A percentile compares a stretch with the other conserved stretches of the same genome.
These are phyloP conservation scores for Pterocles gutturalis DNA, from an alignment of 2,113 vertebrate species.

Conservation along the genomic window DNA sequence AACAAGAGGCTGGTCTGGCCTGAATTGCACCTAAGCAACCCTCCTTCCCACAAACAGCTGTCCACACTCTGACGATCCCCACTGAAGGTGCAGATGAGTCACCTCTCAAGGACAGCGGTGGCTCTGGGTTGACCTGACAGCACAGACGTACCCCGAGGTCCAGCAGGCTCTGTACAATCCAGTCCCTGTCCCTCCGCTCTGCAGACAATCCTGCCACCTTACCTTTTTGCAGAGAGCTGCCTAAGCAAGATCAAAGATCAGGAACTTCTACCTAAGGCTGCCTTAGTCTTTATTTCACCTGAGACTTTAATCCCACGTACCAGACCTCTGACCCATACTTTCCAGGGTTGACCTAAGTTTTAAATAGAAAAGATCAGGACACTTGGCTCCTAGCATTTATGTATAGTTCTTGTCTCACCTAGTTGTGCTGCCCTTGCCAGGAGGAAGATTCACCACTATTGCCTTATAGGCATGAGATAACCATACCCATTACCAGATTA, in stretches of 20 bases:
- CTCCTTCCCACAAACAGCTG: neutral
- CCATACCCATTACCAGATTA: slow-evolving; percentile 18
- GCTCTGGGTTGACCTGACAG: neutral
- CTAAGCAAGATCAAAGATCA: neutral
- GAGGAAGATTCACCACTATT: slow-evolving; percentile 28
- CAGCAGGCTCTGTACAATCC: neutral
- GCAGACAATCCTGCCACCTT: neutral
- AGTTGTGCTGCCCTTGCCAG: neutral
- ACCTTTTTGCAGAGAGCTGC: neutral
- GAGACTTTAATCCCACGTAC: neutral
- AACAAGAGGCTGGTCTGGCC: neutral
- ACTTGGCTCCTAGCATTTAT: neutral
- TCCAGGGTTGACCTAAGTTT: neutral
- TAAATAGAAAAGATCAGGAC: neutral
- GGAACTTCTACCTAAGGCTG: neutral
- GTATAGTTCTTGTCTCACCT: neutral
- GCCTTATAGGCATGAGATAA: slow-evolving; percentile 12
- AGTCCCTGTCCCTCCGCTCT: neutral
- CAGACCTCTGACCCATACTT: neutral
- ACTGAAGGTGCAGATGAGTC: neutral
- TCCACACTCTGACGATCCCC: neutral
- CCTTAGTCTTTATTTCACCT: neutral
- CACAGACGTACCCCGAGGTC: neutral
- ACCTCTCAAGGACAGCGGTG: neutral
- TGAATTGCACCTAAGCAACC: neutral